Evolutionary conservation across 92 coral and sea anemone genomes (phyloP).

Genomic region (Bergia sp.): DNA sequence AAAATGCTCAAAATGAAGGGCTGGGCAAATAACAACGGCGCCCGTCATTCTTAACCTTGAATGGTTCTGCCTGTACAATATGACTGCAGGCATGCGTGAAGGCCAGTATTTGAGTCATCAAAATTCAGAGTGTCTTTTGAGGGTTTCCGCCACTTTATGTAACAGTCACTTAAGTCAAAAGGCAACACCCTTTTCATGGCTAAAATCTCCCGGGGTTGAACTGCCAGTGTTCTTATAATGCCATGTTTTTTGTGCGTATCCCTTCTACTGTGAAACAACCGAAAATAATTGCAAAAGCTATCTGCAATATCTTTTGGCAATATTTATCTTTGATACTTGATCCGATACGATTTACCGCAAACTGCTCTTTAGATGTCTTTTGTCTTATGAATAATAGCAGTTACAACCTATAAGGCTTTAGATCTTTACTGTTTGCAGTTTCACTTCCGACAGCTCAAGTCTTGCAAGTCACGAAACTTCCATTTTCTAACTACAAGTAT

Average conservation of each 20-base stretch:
- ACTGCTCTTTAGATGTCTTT: constrained; percentile 2
- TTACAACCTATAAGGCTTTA: neutral
- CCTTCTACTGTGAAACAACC: neutral
- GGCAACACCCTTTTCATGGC: neutral
- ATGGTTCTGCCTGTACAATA: neutral
- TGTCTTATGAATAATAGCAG: constrained; percentile 18
- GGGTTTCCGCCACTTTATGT: neutral
- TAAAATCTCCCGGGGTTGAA: neutral
- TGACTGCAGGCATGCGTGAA: too few species aligned
- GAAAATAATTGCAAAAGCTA: neutral
- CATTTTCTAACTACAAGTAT: neutral
- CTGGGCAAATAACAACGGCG: neutral
- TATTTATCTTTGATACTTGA: neutral
- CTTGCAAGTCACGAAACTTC: constrained; percentile 4
- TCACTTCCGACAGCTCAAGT: constrained; percentile 18
- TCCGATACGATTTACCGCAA: neutral
- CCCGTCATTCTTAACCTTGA: neutral
- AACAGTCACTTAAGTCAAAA: neutral
- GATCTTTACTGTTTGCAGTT: neutral
- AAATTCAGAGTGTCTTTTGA: neutral
- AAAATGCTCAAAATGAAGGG: neutral
- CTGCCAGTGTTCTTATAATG: neutral
- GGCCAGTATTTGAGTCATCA: neutral
- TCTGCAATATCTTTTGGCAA: neutral
- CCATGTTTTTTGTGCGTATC: neutral